Base-by-base conservation (phyloP, 1,140 invertebrate species). In the Micrasema minimum region DNA sequence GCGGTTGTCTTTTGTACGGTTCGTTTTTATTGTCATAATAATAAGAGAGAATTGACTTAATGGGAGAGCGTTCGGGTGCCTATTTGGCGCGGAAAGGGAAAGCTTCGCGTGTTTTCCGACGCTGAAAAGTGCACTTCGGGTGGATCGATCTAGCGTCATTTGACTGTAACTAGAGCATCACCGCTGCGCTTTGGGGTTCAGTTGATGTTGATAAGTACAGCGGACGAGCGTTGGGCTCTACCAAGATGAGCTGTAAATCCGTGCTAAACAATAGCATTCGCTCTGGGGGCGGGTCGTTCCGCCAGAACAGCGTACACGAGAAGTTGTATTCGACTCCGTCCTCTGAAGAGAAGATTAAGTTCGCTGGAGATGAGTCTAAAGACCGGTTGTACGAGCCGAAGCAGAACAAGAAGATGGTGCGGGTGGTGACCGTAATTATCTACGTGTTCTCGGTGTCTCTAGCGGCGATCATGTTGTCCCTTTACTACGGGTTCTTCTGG, bases 401-500 rank as follows among this genome's bases (percentile, higher is more conserved):
- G 79, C 90, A 92, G 74, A 92, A 95, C 78, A 93, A 93, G 80
- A 96, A 96, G 83, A 85, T 92, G 76, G 87, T 98, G 37, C 89
- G 96, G n/a, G 92, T 98, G 59, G 86, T 98, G 67, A 98, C 96
- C 1, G 96, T 99, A 35, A 88, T 98, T 70, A 95, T 96, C 7
- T 99, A 99, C 83, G 91, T 98, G 57, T 91, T 98, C 78, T 95
- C 94, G 74, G 96, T 99, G 68, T 98, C 96, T 11, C 85, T 97
- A 71, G 96, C 95, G 0, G 96, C 96, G 4, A 96, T 98, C 72
- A 93, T 98, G 80, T 87, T 99, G 22, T 97, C 95, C 0, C 86
- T 97, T 10, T 99, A 98, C 85, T 99, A 99, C 84, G 92, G 96
- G 71, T 95, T 98, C 80, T 89, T 98, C 71, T 98, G 96, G 96